Evolutionary conservation across 2,797 vertebrate species (phyloP), one percentile per base, ranked within the genome.

Genomic region (Peromyscus eremicus): DNA sequence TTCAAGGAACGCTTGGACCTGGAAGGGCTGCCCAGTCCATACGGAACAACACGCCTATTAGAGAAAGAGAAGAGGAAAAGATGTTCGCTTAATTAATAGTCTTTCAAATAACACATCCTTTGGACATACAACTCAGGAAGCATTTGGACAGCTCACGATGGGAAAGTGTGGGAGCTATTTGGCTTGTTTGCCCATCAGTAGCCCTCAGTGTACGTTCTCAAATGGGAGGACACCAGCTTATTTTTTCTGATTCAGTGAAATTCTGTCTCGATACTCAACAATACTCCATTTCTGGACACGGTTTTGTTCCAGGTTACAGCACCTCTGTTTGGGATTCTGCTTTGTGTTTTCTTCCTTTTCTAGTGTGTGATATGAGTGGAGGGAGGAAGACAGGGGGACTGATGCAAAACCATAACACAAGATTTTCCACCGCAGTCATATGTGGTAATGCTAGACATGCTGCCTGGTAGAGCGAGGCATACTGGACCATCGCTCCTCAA

Each of bases 21-120:
- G 43, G 99, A 99, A 94, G 99, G 99, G 94, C 99, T 99, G 64
- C 99, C 99, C 0, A 99, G 99, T 79, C 99, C 99, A 85, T 99
- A 99, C 0, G 99, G 99, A 89, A 99, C 99, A 66, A 99, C 98
- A 94, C 99, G 99, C 98, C 99, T 99, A 92, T 1, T 64, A 98
- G 90, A 49, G 97, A 96, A 60, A 97, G 91, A 92, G 29, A 96
- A 21, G 8, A 96, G 94, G 40, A 82, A 55, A 92, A 62, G 16
- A 64, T 21, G 93, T 92, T 83, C 94, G 76, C 73, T 68, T 60
- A 37, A 88, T 27, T 49, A 81, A 89, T 37, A 85, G n/a, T 40
- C 91, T 94, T 93, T 71, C 89, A 83, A 96, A 79, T 3, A 77
- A n/a, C 77, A 85, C 37, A 5, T 80, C 88, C 87, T 66, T 21